phyloP scores from a whole-genome alignment of 2,888 invertebrate species.

The Callinectes sapidus region DNA sequence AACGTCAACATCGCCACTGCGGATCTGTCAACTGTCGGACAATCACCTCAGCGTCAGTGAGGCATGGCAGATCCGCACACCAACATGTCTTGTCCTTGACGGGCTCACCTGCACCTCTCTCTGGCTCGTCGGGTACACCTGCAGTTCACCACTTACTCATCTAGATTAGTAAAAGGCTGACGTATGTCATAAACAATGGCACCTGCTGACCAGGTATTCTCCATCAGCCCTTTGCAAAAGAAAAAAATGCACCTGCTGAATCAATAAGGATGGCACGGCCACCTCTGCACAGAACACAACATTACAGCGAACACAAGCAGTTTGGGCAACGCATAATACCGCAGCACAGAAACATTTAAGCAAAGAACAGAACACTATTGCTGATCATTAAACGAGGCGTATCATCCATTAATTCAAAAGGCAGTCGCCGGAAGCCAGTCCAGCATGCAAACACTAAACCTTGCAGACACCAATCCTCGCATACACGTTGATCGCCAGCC shows the following conservation, averaged over 20 bases:
- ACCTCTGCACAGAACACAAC: not conserved
- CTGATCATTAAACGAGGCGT: not conserved
- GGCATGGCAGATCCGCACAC: slow-evolving; percentile 20
- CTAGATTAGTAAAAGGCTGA: not conserved
- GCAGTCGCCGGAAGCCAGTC: slow-evolving; percentile 10
- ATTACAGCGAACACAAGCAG: not conserved
- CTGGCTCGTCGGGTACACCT: slow-evolving; percentile 11
- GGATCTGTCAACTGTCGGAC: not conserved
- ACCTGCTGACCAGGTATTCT: not conserved
- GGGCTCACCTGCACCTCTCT: slow-evolving; percentile 21
- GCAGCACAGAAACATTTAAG: not conserved
- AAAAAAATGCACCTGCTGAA: not conserved
- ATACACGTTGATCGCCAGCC: not conserved
- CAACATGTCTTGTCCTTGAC: slow-evolving; percentile 34
- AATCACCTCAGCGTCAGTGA: slow-evolving; percentile 29
- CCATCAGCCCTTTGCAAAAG: not conserved
- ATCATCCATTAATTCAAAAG: not conserved
- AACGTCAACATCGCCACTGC: not conserved
- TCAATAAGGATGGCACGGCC: not conserved
- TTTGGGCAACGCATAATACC: not conserved
- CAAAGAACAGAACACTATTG: not conserved
- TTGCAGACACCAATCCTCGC: not conserved
- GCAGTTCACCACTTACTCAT: slow-evolving; percentile 1
- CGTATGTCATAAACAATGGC: not conserved
- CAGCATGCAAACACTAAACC: not conserved